These are phyloP conservation scores for Drosophila melanogaster DNA, from an alignment of 1,140 invertebrate species.

Conservation along the genomic window Release_6_plus_ISO1_MT NT_033777.3:11770001-11770500, in stretches of 20 bases:
- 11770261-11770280: not conserved
- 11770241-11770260: not conserved
- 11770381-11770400: too few relatives aligned
- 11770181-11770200: too few relatives aligned
- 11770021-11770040: conserved; percentile 84
- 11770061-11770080: conserved; percentile 85
- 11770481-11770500: too few relatives aligned
- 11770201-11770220: not conserved
- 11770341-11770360: not conserved
- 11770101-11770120: conserved; percentile 50
- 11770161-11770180: too few relatives aligned
- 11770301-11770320: too few relatives aligned
- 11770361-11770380: too few relatives aligned
- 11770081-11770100: conserved; percentile 84
- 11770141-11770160: not conserved
- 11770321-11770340: not conserved
- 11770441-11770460: too few relatives aligned
- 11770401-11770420: too few relatives aligned
- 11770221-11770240: not conserved
- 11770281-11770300: too few relatives aligned
- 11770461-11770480: too few relatives aligned
- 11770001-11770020: conserved; percentile 84
- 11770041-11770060: conserved; percentile 84
- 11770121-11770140: conserved; percentile 1
- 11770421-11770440: too few relatives aligned